Base-by-base conservation (phyloP, 2,113 vertebrate genomes). In the Crotalus helleri region DNA sequence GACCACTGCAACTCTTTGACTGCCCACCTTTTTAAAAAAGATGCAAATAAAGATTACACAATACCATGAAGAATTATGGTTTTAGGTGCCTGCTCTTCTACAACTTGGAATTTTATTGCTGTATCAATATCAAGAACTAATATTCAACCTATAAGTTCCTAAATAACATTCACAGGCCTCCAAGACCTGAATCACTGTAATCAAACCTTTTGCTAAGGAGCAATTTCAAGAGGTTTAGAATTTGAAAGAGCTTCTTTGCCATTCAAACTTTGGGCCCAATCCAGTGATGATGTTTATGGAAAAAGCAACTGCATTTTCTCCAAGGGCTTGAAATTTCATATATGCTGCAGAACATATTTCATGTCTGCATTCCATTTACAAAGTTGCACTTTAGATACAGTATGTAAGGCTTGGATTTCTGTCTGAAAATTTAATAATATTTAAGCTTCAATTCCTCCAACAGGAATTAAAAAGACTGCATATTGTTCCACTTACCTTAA, bases 401-500 rank as follows among this genome's bases (percentile, higher is more conserved):
- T 51, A 46, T 7, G n/a, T 69, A 17, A 7, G 24, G 39, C 33
- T 59, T 6, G 39, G 55, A 29, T 86, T 86, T 54, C 23, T 21
- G 86, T 39, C 69, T 57, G n/a, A 51, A 69, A 39, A 24, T 2
- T 54, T 21, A 92, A 26, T 64, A 87, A 88, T 23, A 54, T 49
- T 39, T 13, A 5, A 5, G 19, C 49, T 44, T 46, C 46, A 46
- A 49, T 11, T 44, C 29, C 44, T 51, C 19, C 44, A 51, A 59
- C 26, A 87, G 46, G 21, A 46, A 13, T 44, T 81, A 81, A 26
- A 90, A 90, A 12, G 15, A 21, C 33, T 24, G 46, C n/a, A 87
- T 7, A 1, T 26, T 9, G 13, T 69, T 88, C 93, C 92, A 96
- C 97, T 88, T 98, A 99, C 99, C 99, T 99, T 96, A 99, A 97